Evolutionary conservation across 2,113 vertebrate species (phyloP), one percentile per base, ranked within the genome.

Genomic region (Prunella himalayana): DNA sequence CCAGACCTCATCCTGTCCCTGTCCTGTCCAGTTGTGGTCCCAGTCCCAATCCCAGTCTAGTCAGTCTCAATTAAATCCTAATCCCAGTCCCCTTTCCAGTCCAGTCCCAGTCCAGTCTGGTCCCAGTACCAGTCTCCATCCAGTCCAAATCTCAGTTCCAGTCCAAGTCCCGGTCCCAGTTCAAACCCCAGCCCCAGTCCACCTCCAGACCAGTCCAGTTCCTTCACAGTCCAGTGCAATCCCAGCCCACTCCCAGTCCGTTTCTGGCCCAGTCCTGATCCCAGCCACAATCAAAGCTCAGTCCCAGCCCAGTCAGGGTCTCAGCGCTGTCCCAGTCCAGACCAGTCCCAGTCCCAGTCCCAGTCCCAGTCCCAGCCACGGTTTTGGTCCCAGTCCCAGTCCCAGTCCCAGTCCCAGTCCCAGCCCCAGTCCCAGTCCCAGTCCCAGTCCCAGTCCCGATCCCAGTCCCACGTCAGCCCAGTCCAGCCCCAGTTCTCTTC

Each of bases 331-430:
- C 12, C 50, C 31, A 30, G 9, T 19, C 19, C 23, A 30, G 51
- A 8, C 41, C 19, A 25, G 9, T 37, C 6, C 25, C 27, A 17
- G 17, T 39, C 60, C 50, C 31, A 30, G 9, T 19, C 19, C 23
- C 17, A 44, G 6, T 25, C 42, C 27, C 49, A n/a, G 20, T 41
- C 30, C 30, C 23, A 33, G 0, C 3, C 50, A 2, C 1, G 22
- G 25, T 72, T 39, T 19, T 33, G 45, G 39, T 42, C 17, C 37
- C 33, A 37, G n/a, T 10, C 22, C 41, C 3, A 0, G 11, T 7
- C 20, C 41, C 54, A 35, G 22, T 24, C 9, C n/a, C 49, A 22
- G 30, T 19, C 19, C 64, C 37, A 33, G 0, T 28, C 10, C 10
- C 23, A 16, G 19, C 8, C 27, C 31, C 63, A 30, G 28, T 53